Evolutionary conservation across 2,797 vertebrate genomes (phyloP).

Genomic region (Peromyscus nudipes): DNA sequence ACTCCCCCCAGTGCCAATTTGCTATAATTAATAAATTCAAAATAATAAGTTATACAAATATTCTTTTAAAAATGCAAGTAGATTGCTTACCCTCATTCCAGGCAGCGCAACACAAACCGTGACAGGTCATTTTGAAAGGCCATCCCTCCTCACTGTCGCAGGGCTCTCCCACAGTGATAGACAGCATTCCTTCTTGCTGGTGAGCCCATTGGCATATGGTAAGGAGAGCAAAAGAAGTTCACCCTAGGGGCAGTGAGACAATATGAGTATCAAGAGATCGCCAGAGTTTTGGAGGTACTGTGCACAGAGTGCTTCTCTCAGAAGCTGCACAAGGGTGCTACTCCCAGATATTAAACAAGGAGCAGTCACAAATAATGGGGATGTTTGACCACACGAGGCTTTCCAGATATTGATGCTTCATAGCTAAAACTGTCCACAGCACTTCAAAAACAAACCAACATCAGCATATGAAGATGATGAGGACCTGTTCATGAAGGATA

Average conservation of each 20-base stretch:
- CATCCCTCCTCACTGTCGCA: not conserved
- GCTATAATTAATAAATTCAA: not conserved
- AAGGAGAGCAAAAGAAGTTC: not conserved
- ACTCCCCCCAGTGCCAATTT: not conserved
- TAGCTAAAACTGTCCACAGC: not conserved
- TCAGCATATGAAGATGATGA: not conserved
- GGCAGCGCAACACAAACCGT: too few relatives aligned
- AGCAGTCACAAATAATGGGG: not conserved
- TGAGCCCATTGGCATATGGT: accelerated
- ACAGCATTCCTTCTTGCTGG: accelerated
- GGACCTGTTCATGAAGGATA: not conserved
- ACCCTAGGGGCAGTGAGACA: not conserved
- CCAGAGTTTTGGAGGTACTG: not conserved
- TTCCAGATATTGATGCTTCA: not conserved
- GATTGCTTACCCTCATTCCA: not conserved
- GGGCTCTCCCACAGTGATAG: not conserved
- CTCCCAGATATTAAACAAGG: not conserved
- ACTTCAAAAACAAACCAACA: not conserved
- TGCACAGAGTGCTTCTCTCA: not conserved
- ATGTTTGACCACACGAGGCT: not conserved
- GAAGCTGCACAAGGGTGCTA: not conserved
- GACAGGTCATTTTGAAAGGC: not conserved
- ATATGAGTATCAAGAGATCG: not conserved
- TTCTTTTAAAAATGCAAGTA: not conserved
- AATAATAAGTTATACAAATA: not conserved